Conservation (phyloP, 1,140 invertebrate genomes). For the Schlechtendalia chinensis region DNA sequence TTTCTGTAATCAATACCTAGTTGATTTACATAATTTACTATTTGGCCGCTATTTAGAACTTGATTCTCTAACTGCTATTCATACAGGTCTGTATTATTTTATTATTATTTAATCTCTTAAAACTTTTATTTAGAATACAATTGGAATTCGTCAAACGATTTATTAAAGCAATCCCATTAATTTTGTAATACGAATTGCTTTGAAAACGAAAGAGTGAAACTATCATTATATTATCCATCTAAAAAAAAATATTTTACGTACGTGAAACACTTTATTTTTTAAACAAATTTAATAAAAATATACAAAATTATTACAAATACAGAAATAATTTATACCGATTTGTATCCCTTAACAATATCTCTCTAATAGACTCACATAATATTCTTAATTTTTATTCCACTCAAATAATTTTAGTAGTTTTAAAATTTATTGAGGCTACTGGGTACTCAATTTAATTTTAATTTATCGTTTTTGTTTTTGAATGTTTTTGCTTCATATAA, state of each 20-base stretch:
- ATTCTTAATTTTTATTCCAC: too few relatives aligned
- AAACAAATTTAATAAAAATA: too few relatives aligned
- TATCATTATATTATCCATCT: neutral
- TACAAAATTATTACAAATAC: too few relatives aligned
- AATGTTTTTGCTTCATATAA: too few relatives aligned
- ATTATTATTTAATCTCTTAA: slow-evolving; percentile 18
- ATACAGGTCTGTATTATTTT: neutral
- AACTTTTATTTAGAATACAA: neutral
- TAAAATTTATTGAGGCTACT: too few relatives aligned
- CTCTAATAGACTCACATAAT: too few relatives aligned
- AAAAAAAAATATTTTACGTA: neutral
- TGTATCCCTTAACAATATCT: too few relatives aligned
- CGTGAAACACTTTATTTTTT: neutral
- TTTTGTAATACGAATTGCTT: neutral
- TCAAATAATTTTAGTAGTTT: too few relatives aligned
- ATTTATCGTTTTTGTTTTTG: too few relatives aligned
- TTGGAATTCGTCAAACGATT: neutral
- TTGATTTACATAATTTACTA: slow-evolving; percentile 1
- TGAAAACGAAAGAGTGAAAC: neutral
- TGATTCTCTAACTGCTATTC: slow-evolving; percentile 39
- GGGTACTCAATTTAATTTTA: too few relatives aligned
- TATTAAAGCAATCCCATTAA: neutral
- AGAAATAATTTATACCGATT: too few relatives aligned
- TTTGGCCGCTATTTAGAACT: neutral
- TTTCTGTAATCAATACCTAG: slow-evolving; percentile 9